A percentile compares a stretch with the other conserved stretches of the same genome.
Evolutionary conservation across 2,797 vertebrate species (phyloP).

Genomic region (Catamblyrhynchus diadema): DNA sequence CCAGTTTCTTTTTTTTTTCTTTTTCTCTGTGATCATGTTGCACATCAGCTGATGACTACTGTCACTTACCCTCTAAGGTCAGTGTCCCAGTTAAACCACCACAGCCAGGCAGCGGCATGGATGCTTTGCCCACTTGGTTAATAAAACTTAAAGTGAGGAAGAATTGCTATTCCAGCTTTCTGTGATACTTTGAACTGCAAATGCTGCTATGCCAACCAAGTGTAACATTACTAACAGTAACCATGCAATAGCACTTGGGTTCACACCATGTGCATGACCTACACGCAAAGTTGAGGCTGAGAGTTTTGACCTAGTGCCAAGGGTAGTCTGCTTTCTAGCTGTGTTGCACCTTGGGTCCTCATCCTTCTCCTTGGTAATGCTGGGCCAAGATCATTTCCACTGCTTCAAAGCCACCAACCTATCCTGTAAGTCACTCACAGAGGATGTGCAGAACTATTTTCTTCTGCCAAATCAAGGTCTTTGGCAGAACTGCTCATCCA

Average conservation of each 20-base stretch:
- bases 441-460: neutral
- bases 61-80: neutral
- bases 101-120: neutral
- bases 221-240: neutral
- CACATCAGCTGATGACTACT: neutral
- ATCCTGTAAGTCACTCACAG: neutral
- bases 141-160: neutral
- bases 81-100: neutral
- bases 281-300: neutral
- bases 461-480: neutral
- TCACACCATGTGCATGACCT: neutral
- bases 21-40: neutral
- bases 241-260: no score
- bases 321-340: neutral
- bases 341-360: neutral
- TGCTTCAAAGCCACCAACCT: neutral
- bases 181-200: neutral
- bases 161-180: neutral
- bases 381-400: neutral
- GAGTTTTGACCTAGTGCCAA: neutral
- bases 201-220: neutral
- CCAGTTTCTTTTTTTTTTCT: neutral
- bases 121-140: neutral
- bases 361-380: neutral
- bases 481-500: neutral